Evolutionary conservation across 2,113 vertebrate species (phyloP), one percentile per base, ranked within the genome.

Genomic region (Stictonetta naevosa): DNA sequence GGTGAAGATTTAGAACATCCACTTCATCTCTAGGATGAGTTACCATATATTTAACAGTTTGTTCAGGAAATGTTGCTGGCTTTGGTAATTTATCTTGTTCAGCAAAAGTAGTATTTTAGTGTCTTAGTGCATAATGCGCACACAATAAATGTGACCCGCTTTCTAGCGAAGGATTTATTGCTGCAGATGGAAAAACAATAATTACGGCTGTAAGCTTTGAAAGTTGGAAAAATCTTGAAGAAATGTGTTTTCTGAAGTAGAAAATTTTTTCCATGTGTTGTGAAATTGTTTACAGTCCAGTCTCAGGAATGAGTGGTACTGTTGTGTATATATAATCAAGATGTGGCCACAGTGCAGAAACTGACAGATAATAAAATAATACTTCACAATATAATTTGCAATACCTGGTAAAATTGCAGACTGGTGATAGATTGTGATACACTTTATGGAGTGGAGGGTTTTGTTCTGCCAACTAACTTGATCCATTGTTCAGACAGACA

Each of bases 151-250:
- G 62, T 77, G 81, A 85, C 82, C 79, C 0, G 3, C 89, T 95
- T 95, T 87, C 87, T 87, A 79, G 66, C 71, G 67, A 13, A 88
- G 60, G 60, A 94, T 94, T 95, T 96, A 95, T 78, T 79, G 52
- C 76, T 95, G 74, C 84, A 93, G 91, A 88, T 89, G 93, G 94
- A 93, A 97, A 96, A 97, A 76, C 42, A 84, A 80, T 94, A 59
- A 69, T 91, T 56, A 77, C 5, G 18, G 62, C 93, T 94, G 29
- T 60, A 90, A 94, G 74, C 88, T 91, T 90, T 82, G 63, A 88
- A 95, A 94, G 82, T 95, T 87, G 92, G 88, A 91, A 93, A 87
- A 94, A 93, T 84, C 77, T 85, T 52, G 78, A 83, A 93, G 93
- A 83, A 96, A 94, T 74, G 68, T 69, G 72, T 75, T 96, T 94